Base-by-base conservation (phyloP, 2,113 vertebrate species). In the Phycodurus eques region DNA sequence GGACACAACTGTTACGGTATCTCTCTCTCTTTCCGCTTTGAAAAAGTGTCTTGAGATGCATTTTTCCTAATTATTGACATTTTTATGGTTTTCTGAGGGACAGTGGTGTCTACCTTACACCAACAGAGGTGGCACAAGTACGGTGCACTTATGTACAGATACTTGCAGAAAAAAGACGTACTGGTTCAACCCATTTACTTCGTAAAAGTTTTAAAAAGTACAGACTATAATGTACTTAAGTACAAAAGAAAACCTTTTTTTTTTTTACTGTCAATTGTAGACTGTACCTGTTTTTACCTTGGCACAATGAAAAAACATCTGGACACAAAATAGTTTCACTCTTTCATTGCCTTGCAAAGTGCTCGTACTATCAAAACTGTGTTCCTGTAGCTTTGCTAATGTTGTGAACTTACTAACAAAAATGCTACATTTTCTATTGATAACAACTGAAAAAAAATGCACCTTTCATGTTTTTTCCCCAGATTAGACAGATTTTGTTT, bases 1-100 rank as follows among this genome's bases (percentile, higher is more conserved):
- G 95, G 97, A 68, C 91, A 78, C 78, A 95, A 92, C 72, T 98
- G 97, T 64, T 87, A 68, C 14, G 97, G 97, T 91, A 94, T 19
- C n/a, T 6, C 2, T 19, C 27, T 39, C 59, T 39, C 10, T 61
- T 61, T 35, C 6, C 49, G 19, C 2, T 2, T 61, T 35, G 3
- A 22, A n/a, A 8, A 56, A 19, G 60, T 62, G 14, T 8, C 61
- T n/a, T 57, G 56, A 12, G 56, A 17, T 61, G 6, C 2, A 35
- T 61, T 35, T 61, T 35, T 35, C 33, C 27, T 3, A 1, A 33
- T 22, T 3, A 39, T 39, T 39, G 35, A 2, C n/a, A 0, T 60
- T 33, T 60, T 60, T 15, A 27, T 35, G 11, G 59, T 53, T 49
- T 47, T 53, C 49, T 20, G 49, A 6, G 6, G 13, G 27, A 31